These are phyloP conservation scores for Eulithis testata DNA, from an alignment of 2,888 invertebrate species.

Conservation along the genomic window DNA sequence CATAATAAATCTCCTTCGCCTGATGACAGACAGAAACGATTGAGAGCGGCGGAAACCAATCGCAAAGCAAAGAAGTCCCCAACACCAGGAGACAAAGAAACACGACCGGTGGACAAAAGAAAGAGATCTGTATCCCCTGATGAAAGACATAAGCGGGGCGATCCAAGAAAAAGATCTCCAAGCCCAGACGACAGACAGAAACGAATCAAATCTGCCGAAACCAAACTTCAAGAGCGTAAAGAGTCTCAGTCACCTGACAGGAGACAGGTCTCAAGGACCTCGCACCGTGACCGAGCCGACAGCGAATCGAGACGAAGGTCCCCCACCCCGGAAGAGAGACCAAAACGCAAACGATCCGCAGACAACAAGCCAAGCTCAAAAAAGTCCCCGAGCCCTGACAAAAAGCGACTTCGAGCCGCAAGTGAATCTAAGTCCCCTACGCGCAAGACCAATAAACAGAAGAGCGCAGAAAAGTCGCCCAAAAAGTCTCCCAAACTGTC, in stretches of 20 bases:
- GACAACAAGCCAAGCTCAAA: slow-evolving; percentile 32
- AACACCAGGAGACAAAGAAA: slow-evolving; percentile 10
- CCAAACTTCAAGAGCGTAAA: slow-evolving; percentile 21
- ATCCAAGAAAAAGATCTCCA: slow-evolving; percentile 30
- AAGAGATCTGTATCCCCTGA: slow-evolving; percentile 15
- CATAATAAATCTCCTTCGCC: slow-evolving; percentile 25
- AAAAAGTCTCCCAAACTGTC: slow-evolving; percentile 57
- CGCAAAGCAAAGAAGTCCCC: slow-evolving; percentile 19
- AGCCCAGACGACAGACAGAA: slow-evolving; percentile 32
- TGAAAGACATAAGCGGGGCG: slow-evolving; percentile 18
- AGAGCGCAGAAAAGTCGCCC: slow-evolving; percentile 54
- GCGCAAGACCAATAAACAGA: slow-evolving; percentile 57
- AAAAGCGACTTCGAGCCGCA: slow-evolving; percentile 41
- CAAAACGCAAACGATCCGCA: slow-evolving; percentile 30
- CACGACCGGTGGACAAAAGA: slow-evolving; percentile 15
- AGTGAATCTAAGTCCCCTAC: slow-evolving; percentile 64
- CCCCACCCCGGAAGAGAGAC: slow-evolving; percentile 18
- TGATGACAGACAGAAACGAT: slow-evolving; percentile 26
- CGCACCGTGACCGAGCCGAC: slow-evolving; percentile 6
- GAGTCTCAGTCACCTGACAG: slow-evolving; percentile 15
- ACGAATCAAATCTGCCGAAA: slow-evolving; percentile 25
- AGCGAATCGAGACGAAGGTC: slow-evolving; percentile 15
- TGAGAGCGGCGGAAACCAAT: slow-evolving; percentile 26
- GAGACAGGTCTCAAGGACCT: slow-evolving; percentile 15
- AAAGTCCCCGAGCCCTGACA: slow-evolving; percentile 58